A percentile compares a stretch with the other conserved stretches of the same genome.
These are phyloP conservation scores for Pomatostomus ruficeps DNA, from an alignment of 2,113 vertebrate species.

Conservation along the genomic window DNA sequence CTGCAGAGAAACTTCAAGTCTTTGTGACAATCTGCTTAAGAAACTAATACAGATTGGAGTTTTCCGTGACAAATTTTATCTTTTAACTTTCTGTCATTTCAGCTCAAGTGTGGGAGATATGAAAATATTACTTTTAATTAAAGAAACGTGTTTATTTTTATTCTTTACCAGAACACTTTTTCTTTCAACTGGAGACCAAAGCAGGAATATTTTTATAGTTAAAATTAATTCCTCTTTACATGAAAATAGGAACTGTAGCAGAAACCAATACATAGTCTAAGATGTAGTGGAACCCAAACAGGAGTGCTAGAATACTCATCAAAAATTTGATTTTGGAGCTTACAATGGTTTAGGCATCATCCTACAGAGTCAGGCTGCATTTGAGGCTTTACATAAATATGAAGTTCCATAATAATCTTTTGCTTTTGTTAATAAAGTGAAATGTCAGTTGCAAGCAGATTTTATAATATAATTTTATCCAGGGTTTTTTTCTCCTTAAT, in stretches of 20 bases:
- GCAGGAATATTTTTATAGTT: not conserved
- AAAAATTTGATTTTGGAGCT: not conserved
- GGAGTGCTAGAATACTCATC: not conserved
- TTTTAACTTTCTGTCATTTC: slow-evolving; percentile 15
- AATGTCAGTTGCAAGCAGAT: not conserved
- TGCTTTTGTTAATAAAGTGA: not conserved
- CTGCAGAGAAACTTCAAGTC: not conserved
- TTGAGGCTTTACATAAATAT: not conserved
- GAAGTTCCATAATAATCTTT: not conserved
- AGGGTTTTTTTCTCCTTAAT: not conserved
- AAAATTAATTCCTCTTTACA: not conserved
- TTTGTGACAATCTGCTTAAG: not conserved
- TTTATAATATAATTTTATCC: not conserved
- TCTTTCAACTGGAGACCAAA: not conserved
- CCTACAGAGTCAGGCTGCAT: not conserved
- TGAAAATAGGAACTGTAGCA: not conserved
- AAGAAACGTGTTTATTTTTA: not conserved
- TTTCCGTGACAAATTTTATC: not conserved
- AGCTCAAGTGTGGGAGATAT: not conserved
- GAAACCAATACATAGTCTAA: not conserved
- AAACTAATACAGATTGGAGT: not conserved
- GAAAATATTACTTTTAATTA: not conserved
- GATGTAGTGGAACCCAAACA: not conserved
- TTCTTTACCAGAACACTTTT: not conserved
- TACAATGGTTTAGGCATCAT: not conserved